Evolutionary conservation across 1,140 invertebrate genomes (phyloP), one percentile per base, ranked within the genome.

Genomic region (Vollenhovia emeryi): DNA sequence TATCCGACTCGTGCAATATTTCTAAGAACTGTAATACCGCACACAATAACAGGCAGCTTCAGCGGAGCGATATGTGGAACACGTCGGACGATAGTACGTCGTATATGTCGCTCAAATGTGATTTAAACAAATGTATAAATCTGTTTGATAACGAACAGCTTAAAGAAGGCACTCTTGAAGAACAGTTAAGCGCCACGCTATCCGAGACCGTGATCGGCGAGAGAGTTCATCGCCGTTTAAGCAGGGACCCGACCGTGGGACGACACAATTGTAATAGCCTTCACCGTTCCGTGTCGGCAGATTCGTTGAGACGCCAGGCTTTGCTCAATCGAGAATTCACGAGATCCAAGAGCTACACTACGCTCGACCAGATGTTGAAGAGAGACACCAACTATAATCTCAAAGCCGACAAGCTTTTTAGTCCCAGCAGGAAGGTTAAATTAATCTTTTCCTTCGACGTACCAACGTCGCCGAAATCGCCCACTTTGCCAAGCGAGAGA

Each of bases 91-190:
- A 43, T 15, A 71, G n/a, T n/a, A 36, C 66, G 45, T 82, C 78
- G 24, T 73, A 82, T 15, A 7, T 57, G 6, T 50, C 60, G 15
- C 3, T 18, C 1, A 27, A 55, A 18, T 43, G 64, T 57, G 87
- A 88, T 45, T 83, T 89, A 55, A 89, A 89, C 64, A 88, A 89
- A 64, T 30, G 87, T 52, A 83, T 88, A 55, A 43, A 89, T 64
- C 36, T 82, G 33, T 71, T 76, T 64, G 27, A 78, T n/a, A 50
- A 30, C 48, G 50, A 45, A 24, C 13, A 59, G 1, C 3, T 21
- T 9, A 66, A 62, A 3, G 45, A 75, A 73, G 1, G 13, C 24
- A 21, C 0, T 73, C 4, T 5, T 68, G 21, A 40, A 48, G 30
- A 50, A 59, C n/a, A 30, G 8, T 30, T 13, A 33, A 52, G 43